Evolutionary conservation across 2,888 invertebrate species (phyloP).

Genomic region (Cryptus armator): DNA sequence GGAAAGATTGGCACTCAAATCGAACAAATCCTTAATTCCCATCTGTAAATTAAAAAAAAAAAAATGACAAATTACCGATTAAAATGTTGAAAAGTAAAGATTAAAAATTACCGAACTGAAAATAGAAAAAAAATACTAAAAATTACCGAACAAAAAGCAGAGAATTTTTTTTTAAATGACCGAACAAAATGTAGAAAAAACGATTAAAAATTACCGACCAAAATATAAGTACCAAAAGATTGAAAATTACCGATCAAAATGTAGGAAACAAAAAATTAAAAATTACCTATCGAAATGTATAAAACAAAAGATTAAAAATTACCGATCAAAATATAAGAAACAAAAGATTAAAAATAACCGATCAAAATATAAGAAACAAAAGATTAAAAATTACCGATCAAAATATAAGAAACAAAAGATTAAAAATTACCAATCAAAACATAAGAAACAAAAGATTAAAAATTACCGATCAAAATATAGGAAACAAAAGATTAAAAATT

Average conservation of each 20-base stretch:
- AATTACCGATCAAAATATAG: slow-evolving; percentile 4
- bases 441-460: background rate
- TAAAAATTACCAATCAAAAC: too few species aligned
- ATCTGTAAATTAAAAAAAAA: slow-evolving; percentile 84
- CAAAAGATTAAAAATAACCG: too few species aligned
- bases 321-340: background rate
- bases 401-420: background rate
- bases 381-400: too few species aligned
- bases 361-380: too few species aligned
- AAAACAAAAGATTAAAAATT: slow-evolving; percentile 9
- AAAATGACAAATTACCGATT: too few species aligned
- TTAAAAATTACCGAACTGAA: background rate
- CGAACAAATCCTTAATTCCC: slow-evolving; percentile 87
- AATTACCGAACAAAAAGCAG: background rate
- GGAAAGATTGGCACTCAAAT: slow-evolving; percentile 86
- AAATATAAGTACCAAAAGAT: too few species aligned
- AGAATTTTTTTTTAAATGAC: too few species aligned
- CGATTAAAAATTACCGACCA: too few species aligned
- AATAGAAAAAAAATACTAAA: background rate
- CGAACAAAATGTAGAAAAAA: too few species aligned
- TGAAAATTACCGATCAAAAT: too few species aligned
- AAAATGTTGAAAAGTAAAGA: too few species aligned
- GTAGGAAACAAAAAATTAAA: too few species aligned
- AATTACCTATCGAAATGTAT: background rate
- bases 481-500: background rate